These are phyloP conservation scores for Tetramorium parvispinum DNA, from an alignment of 1,140 invertebrate species.

Conservation along the genomic window DNA sequence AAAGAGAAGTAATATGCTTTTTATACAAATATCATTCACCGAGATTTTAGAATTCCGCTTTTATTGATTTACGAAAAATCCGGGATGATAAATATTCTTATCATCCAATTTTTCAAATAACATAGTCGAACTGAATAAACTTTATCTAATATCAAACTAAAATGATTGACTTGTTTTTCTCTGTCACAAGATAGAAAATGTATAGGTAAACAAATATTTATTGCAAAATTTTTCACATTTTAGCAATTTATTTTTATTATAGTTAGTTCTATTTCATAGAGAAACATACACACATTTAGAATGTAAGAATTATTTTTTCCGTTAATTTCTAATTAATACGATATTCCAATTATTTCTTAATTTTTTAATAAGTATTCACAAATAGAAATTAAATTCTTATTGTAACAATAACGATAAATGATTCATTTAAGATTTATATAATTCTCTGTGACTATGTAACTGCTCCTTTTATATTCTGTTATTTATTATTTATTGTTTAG, in stretches of 20 bases:
- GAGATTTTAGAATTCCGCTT: constrained; percentile 36
- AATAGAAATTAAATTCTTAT: constrained; percentile 5
- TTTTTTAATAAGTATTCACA: not conserved
- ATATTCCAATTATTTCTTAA: not conserved
- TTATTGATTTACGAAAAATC: constrained; percentile 31
- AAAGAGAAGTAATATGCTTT: constrained; percentile 49
- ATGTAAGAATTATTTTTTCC: not conserved
- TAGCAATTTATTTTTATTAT: not conserved
- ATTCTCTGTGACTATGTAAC: not conserved
- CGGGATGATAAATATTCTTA: constrained; percentile 7
- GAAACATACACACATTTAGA: not conserved
- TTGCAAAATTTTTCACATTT: not conserved
- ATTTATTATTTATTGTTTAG: no score
- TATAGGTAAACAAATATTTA: constrained; percentile 6
- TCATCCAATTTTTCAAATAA: constrained; percentile 46
- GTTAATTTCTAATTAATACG: constrained; percentile 10
- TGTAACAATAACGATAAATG: not conserved
- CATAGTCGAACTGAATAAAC: constrained; percentile 44
- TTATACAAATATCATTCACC: constrained; percentile 48
- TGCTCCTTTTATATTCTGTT: no score
- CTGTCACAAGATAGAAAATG: constrained; percentile 10
- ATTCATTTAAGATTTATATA: not conserved
- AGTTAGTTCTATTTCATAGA: not conserved
- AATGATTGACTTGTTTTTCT: constrained; percentile 31
- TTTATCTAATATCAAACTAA: constrained; percentile 43